phyloP scores from a whole-genome alignment of 2,888 invertebrate species.

The Malachius bipustulatus region DNA sequence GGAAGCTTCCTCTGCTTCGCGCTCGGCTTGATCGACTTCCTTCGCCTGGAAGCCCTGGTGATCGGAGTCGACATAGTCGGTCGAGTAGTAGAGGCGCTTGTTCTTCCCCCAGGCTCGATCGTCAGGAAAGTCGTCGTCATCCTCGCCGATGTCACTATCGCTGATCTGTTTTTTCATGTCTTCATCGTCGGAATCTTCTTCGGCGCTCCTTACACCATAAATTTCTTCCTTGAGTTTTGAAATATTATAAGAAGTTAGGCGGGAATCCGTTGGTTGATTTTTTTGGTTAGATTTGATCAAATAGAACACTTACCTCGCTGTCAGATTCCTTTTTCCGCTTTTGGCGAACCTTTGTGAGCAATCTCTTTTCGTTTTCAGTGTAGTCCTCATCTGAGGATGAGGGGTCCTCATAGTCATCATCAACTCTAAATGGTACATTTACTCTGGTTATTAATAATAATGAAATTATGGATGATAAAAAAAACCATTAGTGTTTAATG shows the following conservation, averaged over 20 bases:
- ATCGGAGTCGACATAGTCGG: constrained; percentile 83
- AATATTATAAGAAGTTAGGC: neutral
- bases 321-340: constrained; percentile 42
- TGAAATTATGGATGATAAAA: too few species aligned
- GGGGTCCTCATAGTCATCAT: constrained; percentile 46
- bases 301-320: constrained; percentile 30
- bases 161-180: constrained; percentile 44
- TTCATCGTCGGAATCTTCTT: constrained; percentile 40
- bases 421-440: too few species aligned
- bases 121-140: constrained; percentile 61
- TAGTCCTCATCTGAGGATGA: constrained; percentile 66
- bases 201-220: constrained; percentile 40
- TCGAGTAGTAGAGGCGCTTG: constrained; percentile 66
- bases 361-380: constrained; percentile 49
- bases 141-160: constrained; percentile 65
- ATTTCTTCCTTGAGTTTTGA: constrained; percentile 43
- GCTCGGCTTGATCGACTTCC: constrained; percentile 61
- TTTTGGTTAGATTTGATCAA: neutral
- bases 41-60: constrained; percentile 54
- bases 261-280: neutral
- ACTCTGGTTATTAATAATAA: too few species aligned
- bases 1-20: constrained; percentile 80
- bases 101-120: constrained; percentile 82
- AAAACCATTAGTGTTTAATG: too few species aligned
- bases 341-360: constrained; percentile 49